Evolutionary conservation across 2,113 vertebrate genomes (phyloP).

Genomic region (Dipodomys ordii): DNA sequence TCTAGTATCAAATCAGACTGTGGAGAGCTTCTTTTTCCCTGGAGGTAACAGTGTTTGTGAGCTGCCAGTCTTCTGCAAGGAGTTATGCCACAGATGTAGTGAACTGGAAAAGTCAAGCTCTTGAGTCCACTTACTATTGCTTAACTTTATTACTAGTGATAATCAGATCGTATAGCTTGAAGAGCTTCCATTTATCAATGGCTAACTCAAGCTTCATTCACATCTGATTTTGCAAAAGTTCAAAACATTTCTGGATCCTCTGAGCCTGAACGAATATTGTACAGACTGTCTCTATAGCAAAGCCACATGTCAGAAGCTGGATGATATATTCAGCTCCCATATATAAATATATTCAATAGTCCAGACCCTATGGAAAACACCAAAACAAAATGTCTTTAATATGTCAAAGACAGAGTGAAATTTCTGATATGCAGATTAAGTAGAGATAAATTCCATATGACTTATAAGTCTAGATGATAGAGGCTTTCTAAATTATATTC

Average conservation of each 20-base stretch:
- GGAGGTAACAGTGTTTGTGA: background rate
- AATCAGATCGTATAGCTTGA: background rate
- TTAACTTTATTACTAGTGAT: constrained; percentile 15
- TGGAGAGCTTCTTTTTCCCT: background rate
- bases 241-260: background rate
- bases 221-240: background rate
- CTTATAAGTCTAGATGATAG: background rate
- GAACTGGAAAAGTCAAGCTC: background rate
- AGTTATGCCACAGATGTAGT: background rate
- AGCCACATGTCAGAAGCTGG: background rate
- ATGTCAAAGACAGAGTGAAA: constrained; percentile 3
- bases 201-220: constrained; percentile 23
- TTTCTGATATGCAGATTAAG: constrained; percentile 1
- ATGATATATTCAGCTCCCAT: background rate
- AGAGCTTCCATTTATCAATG: background rate
- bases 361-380: background rate
- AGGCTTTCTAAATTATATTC: background rate
- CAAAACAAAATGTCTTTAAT: constrained; percentile 34
- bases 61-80: background rate
- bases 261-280: background rate
- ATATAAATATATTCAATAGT: background rate
- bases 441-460: background rate
- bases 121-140: background rate
- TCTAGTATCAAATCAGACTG: background rate
- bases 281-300: background rate